Conservation (phyloP, 1,140 invertebrate genomes). For the Rhyzopertha dominica region DNA sequence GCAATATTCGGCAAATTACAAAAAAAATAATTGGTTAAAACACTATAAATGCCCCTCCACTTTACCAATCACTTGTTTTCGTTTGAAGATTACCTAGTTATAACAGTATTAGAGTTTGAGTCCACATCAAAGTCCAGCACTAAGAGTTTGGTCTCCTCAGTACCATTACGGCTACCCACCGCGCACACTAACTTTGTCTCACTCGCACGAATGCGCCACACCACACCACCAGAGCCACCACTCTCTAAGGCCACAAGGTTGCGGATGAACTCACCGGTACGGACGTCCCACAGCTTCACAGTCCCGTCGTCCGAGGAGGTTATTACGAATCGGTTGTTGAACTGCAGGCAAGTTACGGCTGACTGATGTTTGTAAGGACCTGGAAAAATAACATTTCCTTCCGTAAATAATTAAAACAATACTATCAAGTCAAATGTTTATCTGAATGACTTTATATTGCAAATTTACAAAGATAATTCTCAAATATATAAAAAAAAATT, state of each 20-base stretch:
- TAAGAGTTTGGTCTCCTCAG: conserved; percentile 97
- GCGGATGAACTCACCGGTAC: conserved; percentile 91
- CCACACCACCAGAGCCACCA: conserved; percentile 96
- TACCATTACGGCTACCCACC: conserved; percentile 95
- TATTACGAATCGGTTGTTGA: conserved; percentile 96
- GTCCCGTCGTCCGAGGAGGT: conserved; percentile 99
- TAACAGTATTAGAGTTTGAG: conserved; percentile 18
- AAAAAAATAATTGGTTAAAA: too few species aligned
- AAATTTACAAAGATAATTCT: background rate
- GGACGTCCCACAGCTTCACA: conserved; percentile 98
- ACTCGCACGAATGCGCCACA: conserved; percentile 95
- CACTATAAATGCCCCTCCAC: too few species aligned
- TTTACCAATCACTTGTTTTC: too few species aligned
- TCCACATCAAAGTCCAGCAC: conserved; percentile 96
- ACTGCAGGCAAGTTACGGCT: conserved; percentile 96
- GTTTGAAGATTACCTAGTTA: conserved; percentile 28
- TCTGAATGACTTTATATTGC: background rate
- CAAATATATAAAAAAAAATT: background rate
- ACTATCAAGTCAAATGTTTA: background rate
- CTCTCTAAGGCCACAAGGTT: conserved; percentile 91
- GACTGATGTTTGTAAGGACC: conserved; percentile 95
- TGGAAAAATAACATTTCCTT: conserved; percentile 45
- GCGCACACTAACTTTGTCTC: conserved; percentile 97
- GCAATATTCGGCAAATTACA: too few species aligned
- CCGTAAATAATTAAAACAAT: conserved; percentile 2